Conservation (phyloP, 2,797 vertebrate genomes). For the Sorex maritimensis region DNA sequence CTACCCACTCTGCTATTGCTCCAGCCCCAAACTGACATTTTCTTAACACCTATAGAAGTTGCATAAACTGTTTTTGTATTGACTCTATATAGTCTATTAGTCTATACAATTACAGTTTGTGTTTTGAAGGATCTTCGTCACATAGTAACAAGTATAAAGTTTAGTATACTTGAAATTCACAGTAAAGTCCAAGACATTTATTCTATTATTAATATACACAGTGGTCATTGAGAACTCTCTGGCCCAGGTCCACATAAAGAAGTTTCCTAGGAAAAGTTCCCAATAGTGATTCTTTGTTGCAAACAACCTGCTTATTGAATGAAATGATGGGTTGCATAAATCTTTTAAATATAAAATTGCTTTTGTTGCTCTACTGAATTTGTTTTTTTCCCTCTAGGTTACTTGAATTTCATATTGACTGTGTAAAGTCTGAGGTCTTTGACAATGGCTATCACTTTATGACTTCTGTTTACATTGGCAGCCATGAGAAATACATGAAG, state of each 20-base stretch:
- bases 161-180: not conserved
- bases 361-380: slow-evolving; percentile 38
- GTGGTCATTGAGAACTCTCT: not conserved
- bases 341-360: slow-evolving; percentile 68
- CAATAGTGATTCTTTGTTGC: not conserved
- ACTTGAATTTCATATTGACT: slow-evolving; percentile 64
- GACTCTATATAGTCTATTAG: not conserved
- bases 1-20: too few relatives aligned
- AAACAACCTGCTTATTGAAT: not conserved
- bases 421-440: not conserved
- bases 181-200: not conserved
- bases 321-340: not conserved
- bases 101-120: too few relatives aligned
- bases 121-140: slow-evolving; percentile 13
- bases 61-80: not conserved
- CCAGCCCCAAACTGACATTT: too few relatives aligned
- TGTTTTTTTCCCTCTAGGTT: not conserved
- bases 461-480: not conserved
- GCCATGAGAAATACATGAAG: slow-evolving; percentile 32
- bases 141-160: not conserved
- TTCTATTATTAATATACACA: not conserved
- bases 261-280: not conserved
- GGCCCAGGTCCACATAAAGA: not conserved
- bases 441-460: not conserved
- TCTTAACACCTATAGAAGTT: not conserved